A percentile compares a stretch with the other conserved stretches of the same genome.
Evolutionary conservation across 2,113 vertebrate genomes (phyloP).

Genomic region (Macaca mulatta): DNA sequence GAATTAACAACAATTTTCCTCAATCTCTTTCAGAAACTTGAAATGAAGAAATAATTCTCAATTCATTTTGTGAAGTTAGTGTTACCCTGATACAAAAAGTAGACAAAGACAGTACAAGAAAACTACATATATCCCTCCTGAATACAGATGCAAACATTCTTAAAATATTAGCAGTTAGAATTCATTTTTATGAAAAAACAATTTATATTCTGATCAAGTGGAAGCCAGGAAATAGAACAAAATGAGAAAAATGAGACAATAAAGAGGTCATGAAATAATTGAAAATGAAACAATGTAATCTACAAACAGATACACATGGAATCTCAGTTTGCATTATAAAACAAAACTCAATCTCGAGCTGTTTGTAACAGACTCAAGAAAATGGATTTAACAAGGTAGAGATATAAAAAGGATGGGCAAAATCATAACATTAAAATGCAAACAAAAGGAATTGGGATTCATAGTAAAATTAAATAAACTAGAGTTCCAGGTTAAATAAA

Average conservation of each 20-base stretch:
- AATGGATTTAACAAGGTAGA: neutral
- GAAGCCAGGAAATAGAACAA: neutral
- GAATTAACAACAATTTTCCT: neutral
- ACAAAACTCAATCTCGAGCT: neutral
- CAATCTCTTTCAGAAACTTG: neutral
- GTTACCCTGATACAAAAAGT: neutral
- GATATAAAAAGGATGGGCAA: neutral
- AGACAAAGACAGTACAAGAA: neutral
- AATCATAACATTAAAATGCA: conserved; percentile 29
- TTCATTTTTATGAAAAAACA: neutral
- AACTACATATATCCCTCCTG: neutral
- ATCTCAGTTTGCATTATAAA: neutral
- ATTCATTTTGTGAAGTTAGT: neutral
- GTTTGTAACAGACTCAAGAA: neutral
- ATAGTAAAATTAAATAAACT: neutral
- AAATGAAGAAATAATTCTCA: neutral
- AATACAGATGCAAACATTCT: neutral
- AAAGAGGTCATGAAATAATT: neutral
- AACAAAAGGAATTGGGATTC: neutral
- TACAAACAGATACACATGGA: neutral
- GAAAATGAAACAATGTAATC: neutral
- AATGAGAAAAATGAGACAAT: neutral
- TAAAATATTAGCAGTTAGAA: neutral
- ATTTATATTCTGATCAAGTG: neutral
- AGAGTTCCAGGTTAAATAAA: neutral